Evolutionary conservation across 2,113 vertebrate genomes (phyloP).

Genomic region (Dolichotis patagonum): DNA sequence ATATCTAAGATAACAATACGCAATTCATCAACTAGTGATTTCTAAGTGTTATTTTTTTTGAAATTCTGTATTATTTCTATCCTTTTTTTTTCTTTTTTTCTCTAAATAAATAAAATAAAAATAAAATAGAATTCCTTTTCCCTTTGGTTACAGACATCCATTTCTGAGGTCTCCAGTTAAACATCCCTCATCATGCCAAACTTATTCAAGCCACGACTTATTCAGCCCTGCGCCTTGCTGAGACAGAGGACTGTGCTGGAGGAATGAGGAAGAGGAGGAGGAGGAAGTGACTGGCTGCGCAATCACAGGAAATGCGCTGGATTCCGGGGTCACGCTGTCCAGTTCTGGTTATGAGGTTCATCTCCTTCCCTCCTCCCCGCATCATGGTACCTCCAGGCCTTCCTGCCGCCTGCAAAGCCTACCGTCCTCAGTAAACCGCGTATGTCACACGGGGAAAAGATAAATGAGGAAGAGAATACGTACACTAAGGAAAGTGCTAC

Average conservation of each 20-base stretch:
- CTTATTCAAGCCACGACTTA: accelerated
- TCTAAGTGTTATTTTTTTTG: too few species aligned
- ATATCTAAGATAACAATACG: too few species aligned
- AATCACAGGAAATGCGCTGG: neutral
- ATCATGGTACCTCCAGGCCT: neutral
- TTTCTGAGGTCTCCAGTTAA: neutral
- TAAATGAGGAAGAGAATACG: neutral
- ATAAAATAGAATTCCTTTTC: neutral
- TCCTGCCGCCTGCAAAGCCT: neutral
- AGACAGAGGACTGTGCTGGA: neutral
- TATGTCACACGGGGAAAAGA: neutral
- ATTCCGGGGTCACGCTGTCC: neutral
- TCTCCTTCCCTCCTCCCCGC: neutral
- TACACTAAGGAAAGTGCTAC: neutral
- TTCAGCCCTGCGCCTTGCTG: accelerated
- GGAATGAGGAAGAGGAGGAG: accelerated
- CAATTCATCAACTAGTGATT: too few species aligned
- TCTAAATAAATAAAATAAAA: too few species aligned
- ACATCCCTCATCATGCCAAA: accelerated
- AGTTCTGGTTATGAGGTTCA: neutral
- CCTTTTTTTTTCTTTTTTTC: too few species aligned
- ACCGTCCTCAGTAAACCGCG: neutral
- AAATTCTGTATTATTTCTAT: too few species aligned
- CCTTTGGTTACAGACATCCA: neutral
- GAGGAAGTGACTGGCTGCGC: neutral